Evolutionary conservation across 2,797 vertebrate species (phyloP), one percentile per base, ranked within the genome.

Genomic region (Lophius americanus): DNA sequence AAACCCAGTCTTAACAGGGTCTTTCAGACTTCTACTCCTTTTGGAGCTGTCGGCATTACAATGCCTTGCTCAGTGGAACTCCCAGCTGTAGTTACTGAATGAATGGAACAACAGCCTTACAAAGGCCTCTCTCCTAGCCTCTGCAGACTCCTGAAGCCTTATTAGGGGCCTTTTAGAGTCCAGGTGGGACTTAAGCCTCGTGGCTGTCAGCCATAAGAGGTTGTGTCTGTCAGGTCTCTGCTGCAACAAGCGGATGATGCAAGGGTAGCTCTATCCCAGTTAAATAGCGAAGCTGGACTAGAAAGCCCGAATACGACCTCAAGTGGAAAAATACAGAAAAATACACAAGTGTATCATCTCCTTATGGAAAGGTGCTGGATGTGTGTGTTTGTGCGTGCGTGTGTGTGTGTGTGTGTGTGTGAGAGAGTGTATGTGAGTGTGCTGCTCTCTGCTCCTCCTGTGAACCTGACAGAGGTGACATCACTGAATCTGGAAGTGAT

Each of bases 401-500:
- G 64, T 63, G 69, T 65, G 51, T 59, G 60, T 72, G 60, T 70
- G 50, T 63, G 58, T 56, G 49, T 70, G 67, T 57, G 64, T 73
- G 66, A 51, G 69, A 62, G 66, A 68, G 66, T 73, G 52, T 65
- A 55, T 62, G 64, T 71, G 57, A 50, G 51, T 56, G 54, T 68
- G 63, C 51, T 47, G 55, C 3, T 62, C 62, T 70, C 53, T 76
- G 77, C 81, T 92, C 82, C 70, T 91, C 85, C 88, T 80, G 86
- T 94, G 93, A 93, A 92, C 83, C 87, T 92, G 78, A 89, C 81
- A 82, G 85, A 88, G 91, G 92, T 93, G 94, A 95, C 93, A 91
- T 95, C 93, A 95, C 88, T 72, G 14, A 76, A 90, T 91, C 93
- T 95, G 95, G 94, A 96, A 96, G 90, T 96, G 94, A 96, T 95